Evolutionary conservation across 2,113 vertebrate genomes (phyloP).

Genomic region (Podarcis cretensis): DNA sequence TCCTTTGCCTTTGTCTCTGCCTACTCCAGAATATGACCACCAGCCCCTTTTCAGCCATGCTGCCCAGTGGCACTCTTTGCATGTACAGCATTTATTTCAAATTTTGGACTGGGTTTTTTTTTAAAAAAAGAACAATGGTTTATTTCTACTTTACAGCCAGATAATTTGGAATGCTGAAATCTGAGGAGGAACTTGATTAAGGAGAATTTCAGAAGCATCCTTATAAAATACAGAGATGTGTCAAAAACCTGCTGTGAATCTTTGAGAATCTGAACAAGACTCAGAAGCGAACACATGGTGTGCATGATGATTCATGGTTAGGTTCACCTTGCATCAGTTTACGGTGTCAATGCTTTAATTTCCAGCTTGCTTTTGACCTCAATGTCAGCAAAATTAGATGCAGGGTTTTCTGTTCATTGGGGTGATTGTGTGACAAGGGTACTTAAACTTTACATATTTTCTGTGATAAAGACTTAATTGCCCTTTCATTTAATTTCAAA

Average conservation of each 20-base stretch:
- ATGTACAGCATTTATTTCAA: too few relatives aligned
- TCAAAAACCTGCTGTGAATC: too few relatives aligned
- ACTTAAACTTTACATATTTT: slow-evolving; percentile 43
- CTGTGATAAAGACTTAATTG: not conserved
- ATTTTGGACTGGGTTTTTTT: too few relatives aligned
- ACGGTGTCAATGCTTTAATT: not conserved
- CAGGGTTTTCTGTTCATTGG: not conserved
- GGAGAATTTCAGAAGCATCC: not conserved
- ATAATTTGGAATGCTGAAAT: too few relatives aligned
- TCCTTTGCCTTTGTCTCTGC: too few relatives aligned
- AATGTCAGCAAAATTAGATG: not conserved
- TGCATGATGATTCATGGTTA: not conserved
- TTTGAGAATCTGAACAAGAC: too few relatives aligned
- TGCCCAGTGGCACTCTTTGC: too few relatives aligned
- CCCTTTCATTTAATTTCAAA: slow-evolving; percentile 49
- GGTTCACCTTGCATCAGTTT: not conserved
- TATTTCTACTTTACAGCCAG: too few relatives aligned
- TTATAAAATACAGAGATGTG: not conserved
- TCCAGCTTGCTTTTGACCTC: not conserved
- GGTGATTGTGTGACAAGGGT: not conserved
- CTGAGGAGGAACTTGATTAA: not conserved
- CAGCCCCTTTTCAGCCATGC: too few relatives aligned
- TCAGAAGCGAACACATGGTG: not conserved
- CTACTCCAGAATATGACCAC: too few relatives aligned
- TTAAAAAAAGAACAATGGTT: too few relatives aligned